Percentiles rank a stretch among this genome's conserved stretches.
Evolutionary conservation across 1,140 invertebrate species (phyloP).

Genomic region (Stegodyphus dumicola): DNA sequence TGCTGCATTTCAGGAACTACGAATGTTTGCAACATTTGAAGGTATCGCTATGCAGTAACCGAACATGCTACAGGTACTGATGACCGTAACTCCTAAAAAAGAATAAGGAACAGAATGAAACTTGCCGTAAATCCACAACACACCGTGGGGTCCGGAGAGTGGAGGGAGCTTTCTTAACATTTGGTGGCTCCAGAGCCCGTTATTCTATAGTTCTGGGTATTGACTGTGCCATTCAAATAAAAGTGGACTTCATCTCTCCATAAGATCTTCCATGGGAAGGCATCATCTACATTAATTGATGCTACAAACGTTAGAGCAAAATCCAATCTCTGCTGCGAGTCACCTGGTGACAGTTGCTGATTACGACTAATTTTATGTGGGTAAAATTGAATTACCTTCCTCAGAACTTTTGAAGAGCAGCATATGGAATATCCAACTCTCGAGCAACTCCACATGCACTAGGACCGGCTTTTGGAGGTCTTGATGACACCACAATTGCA

Average conservation of each 20-base stretch:
- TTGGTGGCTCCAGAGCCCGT: background rate
- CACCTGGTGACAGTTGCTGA: background rate
- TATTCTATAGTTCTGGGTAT: background rate
- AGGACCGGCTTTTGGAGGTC: background rate
- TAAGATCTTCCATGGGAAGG: background rate
- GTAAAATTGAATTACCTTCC: background rate
- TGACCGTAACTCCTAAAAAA: background rate
- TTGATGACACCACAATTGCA: background rate
- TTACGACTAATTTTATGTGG: background rate
- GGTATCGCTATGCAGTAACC: constrained; percentile 2
- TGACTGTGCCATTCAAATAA: background rate
- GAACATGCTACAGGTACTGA: constrained; percentile 11
- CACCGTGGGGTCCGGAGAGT: background rate
- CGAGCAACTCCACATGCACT: background rate
- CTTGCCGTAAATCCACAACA: background rate
- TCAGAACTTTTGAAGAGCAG: background rate
- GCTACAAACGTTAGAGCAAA: background rate
- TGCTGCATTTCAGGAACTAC: constrained; percentile 5
- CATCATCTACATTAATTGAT: background rate
- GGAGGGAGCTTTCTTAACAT: background rate
- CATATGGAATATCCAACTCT: background rate
- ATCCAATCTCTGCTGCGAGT: background rate
- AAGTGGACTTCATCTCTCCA: background rate
- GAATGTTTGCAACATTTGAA: background rate
- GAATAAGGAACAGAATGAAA: constrained; percentile 13